A percentile compares a stretch with the other conserved stretches of the same genome.
phyloP scores from a whole-genome alignment of 2,888 invertebrate genomes.

The Dryadula phaetusa region DNA sequence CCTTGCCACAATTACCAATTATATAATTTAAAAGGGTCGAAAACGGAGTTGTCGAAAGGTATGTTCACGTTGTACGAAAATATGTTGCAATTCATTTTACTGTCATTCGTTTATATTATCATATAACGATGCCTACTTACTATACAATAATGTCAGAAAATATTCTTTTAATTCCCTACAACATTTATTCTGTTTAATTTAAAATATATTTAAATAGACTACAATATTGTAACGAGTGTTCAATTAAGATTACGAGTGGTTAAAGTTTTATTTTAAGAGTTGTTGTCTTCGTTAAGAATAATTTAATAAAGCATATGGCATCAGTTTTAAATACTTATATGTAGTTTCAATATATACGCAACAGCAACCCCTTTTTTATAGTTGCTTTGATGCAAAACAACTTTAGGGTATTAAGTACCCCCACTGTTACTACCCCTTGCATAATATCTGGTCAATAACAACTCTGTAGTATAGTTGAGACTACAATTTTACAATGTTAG shows the following conservation, averaged over 20 bases:
- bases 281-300: constrained; percentile 21
- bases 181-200: not conserved
- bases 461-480: constrained; percentile 35
- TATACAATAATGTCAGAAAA: too few species aligned
- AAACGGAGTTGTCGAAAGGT: not conserved
- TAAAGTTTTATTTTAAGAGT: constrained; percentile 33
- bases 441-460: constrained; percentile 41
- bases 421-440: constrained; percentile 36
- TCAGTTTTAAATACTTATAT: constrained; percentile 3
- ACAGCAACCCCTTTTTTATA: constrained; percentile 26
- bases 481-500: constrained; percentile 44
- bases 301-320: constrained; percentile 36
- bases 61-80: not conserved
- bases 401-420: constrained; percentile 20
- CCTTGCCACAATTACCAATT: not conserved
- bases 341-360: constrained; percentile 16
- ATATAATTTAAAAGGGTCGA: not conserved
- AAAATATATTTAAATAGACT: constrained; percentile 14
- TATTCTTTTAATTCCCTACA: too few species aligned
- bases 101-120: not conserved
- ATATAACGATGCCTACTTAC: too few species aligned
- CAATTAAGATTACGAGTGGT: too few species aligned
- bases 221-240: not conserved
- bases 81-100: not conserved
- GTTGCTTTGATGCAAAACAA: constrained; percentile 19